These are phyloP conservation scores for Rhynchophorus ferrugineus DNA, from an alignment of 1,140 invertebrate species.

Conservation along the genomic window DNA sequence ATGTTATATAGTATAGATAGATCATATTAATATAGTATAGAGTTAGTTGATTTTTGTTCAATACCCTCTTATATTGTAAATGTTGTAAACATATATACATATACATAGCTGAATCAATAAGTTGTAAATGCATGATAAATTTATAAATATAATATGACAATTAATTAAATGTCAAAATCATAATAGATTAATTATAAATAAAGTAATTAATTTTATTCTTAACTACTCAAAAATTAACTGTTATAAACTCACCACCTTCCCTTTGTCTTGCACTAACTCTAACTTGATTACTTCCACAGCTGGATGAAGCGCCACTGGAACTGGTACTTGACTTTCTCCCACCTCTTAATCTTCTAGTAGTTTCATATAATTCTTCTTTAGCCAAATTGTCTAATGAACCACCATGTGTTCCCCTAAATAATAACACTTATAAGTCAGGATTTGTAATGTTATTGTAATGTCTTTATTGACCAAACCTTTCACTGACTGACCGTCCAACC, in stretches of 20 bases:
- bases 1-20: neutral
- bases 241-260: conserved; percentile 55
- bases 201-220: no score
- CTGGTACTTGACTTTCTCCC: conserved; percentile 14
- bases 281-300: conserved; percentile 21
- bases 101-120: no score
- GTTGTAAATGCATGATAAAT: neutral
- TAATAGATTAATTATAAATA: no score
- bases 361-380: conserved; percentile 36
- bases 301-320: conserved; percentile 16
- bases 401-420: conserved; percentile 37
- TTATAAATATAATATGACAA: no score
- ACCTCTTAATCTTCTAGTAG: conserved; percentile 13
- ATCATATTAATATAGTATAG: no score
- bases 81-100: no score
- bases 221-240: no score
- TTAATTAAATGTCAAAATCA: no score
- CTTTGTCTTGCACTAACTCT: conserved; percentile 52
- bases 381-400: conserved; percentile 53
- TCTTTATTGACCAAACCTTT: conserved; percentile 10
- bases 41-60: no score
- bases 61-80: no score
- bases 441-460: neutral
- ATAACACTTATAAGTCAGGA: neutral
- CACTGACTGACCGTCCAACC: conserved; percentile 15